Base-by-base conservation (phyloP, 2,797 vertebrate species). In the Poecilia picta region DNA sequence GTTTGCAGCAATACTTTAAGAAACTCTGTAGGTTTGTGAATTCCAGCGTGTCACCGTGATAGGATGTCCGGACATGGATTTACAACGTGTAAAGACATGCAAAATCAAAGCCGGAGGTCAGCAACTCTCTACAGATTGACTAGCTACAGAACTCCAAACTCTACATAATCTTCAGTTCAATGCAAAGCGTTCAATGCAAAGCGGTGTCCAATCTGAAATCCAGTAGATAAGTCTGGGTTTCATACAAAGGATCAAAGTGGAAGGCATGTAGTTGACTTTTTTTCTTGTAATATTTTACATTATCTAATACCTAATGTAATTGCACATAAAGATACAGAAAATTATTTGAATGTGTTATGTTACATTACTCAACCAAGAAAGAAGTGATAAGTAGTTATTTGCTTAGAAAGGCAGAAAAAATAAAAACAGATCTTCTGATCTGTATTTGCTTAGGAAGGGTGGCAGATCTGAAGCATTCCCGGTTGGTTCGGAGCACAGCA, bases 301-400 rank as follows among this genome's bases (percentile, higher is more conserved):
- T 53, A 53, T 25, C 23, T 53, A 25, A 53, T 53, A 53, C 51
- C 51, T 53, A 51, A 53, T 10, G 51, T 25, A 89, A 89, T 89
- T 85, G 91, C 95, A 93, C 92, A 94, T 94, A 94, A 95, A 95
- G 94, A 75, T 55, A 18, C 41, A 18, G n/a, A 33, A 68, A 53
- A 20, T 51, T 46, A 25, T 78, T 55, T 66, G 57, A 62, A 43
- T 12, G 46, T 18, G 25, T 74, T 53, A 8, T 49, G 53, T 28
- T 6, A 23, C 23, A 8, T 1, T 77, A 25, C n/a, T 53, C 18
- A 28, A 70, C 23, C n/a, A 3, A 23, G 39, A 66, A 39, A 18
- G 2, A 13, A 74, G 41, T 13, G 2, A 70, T 18, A 53, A 43
- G 33, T 41, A 0, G 23, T 57, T 75, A 46, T 73, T 15, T n/a